Evolutionary conservation across 2,113 vertebrate species (phyloP).

Genomic region (Camelus bactrianus): DNA sequence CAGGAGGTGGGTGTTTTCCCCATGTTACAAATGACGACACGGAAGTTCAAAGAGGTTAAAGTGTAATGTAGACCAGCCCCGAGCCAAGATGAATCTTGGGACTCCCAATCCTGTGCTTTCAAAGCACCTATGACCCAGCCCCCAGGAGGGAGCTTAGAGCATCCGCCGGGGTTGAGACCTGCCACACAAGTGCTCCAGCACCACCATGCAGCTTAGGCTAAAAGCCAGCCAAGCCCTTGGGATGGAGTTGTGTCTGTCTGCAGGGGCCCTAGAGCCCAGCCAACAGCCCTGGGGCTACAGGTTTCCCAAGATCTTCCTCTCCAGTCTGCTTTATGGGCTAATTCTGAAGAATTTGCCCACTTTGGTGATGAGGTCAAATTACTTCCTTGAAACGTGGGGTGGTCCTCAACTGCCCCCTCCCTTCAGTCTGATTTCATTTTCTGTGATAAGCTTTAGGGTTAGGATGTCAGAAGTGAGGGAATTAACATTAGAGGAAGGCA

Average conservation of each 20-base stretch:
- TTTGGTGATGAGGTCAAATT: not conserved
- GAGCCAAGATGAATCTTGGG: not conserved
- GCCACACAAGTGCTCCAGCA: not conserved
- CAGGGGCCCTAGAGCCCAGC: not conserved
- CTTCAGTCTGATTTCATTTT: conserved; percentile 11
- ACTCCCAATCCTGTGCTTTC: not conserved
- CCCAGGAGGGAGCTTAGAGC: not conserved
- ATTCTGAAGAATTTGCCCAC: not conserved
- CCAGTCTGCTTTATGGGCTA: not conserved
- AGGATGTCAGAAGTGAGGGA: not conserved
- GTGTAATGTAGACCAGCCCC: not conserved
- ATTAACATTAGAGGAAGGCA: not conserved
- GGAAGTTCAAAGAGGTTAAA: not conserved
- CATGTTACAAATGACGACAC: not conserved
- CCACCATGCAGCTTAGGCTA: not conserved
- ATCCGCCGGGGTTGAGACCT: accelerated
- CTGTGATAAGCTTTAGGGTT: not conserved
- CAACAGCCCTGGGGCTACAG: too few relatives aligned
- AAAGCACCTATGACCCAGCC: not conserved
- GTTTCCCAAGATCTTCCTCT: not conserved
- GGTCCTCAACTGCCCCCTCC: not conserved
- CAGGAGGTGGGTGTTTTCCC: not conserved
- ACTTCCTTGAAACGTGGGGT: not conserved
- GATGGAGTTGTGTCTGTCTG: not conserved
- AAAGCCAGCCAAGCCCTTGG: not conserved